These are phyloP conservation scores for Zootermopsis nevadensis DNA, from an alignment of 2,888 invertebrate genomes.

Conservation along the genomic window DNA sequence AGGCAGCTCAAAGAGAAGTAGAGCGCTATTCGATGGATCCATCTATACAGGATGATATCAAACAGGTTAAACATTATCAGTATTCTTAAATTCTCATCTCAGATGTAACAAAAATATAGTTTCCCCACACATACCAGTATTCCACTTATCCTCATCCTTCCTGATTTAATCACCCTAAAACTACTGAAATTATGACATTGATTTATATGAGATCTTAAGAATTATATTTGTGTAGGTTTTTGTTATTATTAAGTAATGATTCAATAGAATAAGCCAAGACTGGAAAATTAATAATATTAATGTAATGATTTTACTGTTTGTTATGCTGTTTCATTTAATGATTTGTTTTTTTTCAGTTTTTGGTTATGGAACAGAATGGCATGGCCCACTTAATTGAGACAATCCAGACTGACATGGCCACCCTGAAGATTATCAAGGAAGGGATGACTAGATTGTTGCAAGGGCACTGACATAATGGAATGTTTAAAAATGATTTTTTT, in stretches of 20 bases:
- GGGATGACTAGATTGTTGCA: conserved; percentile 75
- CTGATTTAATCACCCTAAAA: no score
- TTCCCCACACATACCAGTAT: no score
- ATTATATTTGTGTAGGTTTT: no score
- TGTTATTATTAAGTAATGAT: no score
- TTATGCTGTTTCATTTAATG: neutral
- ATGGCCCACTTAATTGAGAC: conserved; percentile 87
- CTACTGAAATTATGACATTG: no score
- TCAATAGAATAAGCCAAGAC: no score
- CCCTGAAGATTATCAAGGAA: conserved; percentile 81
- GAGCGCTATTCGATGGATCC: conserved; percentile 84
- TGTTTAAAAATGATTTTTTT: neutral
- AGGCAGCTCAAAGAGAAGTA: conserved; percentile 67
- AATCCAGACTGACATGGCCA: conserved; percentile 82
- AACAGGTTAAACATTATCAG: conserved; percentile 62
- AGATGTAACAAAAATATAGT: neutral
- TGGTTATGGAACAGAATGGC: conserved; percentile 89
- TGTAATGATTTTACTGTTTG: no score
- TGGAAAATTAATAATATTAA: no score
- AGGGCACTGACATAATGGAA: conserved; percentile 51
- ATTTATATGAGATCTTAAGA: no score
- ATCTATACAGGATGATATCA: conserved; percentile 69
- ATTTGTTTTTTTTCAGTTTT: conserved; percentile 68
- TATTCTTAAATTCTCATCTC: conserved; percentile 35
- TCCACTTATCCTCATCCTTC: no score